Conservation (phyloP, 2,888 invertebrate genomes). For the Deroplatys truncata region DNA sequence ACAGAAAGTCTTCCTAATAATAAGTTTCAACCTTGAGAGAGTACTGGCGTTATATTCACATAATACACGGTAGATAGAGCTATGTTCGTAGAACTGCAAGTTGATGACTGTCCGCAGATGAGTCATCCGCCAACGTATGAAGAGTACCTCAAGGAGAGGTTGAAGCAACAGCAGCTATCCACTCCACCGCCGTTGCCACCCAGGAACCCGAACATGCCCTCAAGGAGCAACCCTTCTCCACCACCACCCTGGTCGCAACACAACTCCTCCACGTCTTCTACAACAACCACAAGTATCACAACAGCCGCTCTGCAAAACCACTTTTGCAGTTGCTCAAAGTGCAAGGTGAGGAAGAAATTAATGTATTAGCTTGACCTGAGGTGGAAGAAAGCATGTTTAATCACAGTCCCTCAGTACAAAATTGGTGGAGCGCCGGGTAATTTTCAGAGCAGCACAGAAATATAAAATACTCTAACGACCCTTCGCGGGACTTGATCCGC, state of each 20-base stretch:
- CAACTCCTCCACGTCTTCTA: not conserved
- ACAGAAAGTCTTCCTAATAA: too few species aligned
- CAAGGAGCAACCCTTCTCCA: constrained; percentile 5
- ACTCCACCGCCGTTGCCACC: constrained; percentile 3
- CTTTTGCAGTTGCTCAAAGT: constrained; percentile 24
- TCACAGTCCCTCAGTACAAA: too few species aligned
- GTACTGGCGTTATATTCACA: too few species aligned
- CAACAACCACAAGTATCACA: not conserved
- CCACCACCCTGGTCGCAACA: constrained; percentile 20
- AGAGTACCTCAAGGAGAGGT: constrained; percentile 37
- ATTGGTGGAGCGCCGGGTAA: too few species aligned
- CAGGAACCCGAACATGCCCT: not conserved
- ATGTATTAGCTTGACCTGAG: too few species aligned
- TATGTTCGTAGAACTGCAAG: too few species aligned
- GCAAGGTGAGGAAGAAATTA: constrained; percentile 7
- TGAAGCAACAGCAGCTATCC: not conserved
- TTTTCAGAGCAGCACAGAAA: too few species aligned
- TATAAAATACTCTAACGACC: too few species aligned
- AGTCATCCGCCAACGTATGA: constrained; percentile 45
- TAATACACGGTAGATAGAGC: too few species aligned
- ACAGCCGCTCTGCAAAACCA: not conserved
- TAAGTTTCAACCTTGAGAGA: too few species aligned
- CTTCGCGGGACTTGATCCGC: too few species aligned
- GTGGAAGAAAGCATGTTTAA: too few species aligned
- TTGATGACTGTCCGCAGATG: constrained; percentile 35